A percentile compares a stretch with the other conserved stretches of the same genome.
These are phyloP conservation scores for Ophiodon elongatus DNA, from an alignment of 2,113 vertebrate genomes.

Conservation along the genomic window DNA sequence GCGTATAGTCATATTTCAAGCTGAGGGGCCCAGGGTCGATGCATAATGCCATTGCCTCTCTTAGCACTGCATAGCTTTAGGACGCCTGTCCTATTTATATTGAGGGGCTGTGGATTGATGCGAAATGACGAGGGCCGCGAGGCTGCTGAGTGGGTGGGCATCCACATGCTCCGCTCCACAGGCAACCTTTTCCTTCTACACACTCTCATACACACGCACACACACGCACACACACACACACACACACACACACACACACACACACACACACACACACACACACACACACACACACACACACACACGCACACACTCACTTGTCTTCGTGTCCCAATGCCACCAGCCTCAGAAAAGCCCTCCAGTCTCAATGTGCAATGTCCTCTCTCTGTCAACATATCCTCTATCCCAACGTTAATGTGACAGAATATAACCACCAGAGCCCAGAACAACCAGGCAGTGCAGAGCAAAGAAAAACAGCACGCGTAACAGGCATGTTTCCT, in stretches of 20 bases:
- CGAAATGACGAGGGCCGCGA: constrained; percentile 84
- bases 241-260: constrained; percentile 58
- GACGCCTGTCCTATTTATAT: constrained; percentile 85
- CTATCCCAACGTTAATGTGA: constrained; percentile 77
- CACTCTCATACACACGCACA: constrained; percentile 50
- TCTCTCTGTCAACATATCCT: constrained; percentile 83
- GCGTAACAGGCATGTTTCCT: constrained; percentile 54
- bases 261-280: constrained; percentile 48
- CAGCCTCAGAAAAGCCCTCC: constrained; percentile 79
- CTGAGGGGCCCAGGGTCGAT: constrained; percentile 68
- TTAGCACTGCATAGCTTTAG: constrained; percentile 77
- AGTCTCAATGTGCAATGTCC: constrained; percentile 81
- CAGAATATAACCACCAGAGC: constrained; percentile 77
- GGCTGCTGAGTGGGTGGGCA: constrained; percentile 82
- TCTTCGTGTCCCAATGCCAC: constrained; percentile 77
- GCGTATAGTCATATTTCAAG: constrained; percentile 62
- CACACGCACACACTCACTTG: constrained; percentile 73
- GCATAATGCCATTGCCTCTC: constrained; percentile 77
- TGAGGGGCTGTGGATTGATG: constrained; percentile 85
- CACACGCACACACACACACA: constrained; percentile 51
- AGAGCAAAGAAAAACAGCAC: constrained; percentile 50
- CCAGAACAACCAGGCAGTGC: constrained; percentile 64
- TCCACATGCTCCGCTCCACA: constrained; percentile 83
- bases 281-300: constrained; percentile 51
- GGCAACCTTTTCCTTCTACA: constrained; percentile 69